Evolutionary conservation across 2,113 vertebrate genomes (phyloP).

Genomic region (Plecturocebus donacophilus): DNA sequence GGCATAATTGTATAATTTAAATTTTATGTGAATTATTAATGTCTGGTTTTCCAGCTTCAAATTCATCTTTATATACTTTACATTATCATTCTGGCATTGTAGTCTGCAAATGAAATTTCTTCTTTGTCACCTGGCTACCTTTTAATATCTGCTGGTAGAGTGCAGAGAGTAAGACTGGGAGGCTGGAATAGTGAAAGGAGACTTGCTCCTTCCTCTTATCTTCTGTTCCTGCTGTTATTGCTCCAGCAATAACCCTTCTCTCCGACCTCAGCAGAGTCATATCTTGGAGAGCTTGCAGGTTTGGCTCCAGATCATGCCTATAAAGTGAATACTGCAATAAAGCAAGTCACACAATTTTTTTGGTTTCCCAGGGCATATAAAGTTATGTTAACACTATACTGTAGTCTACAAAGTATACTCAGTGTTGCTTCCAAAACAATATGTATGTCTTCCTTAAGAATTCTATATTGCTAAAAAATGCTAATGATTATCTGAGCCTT

Average conservation of each 20-base stretch:
- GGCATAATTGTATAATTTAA: background rate
- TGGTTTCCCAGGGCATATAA: background rate
- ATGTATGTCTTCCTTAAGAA: background rate
- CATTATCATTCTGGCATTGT: background rate
- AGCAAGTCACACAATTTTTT: background rate
- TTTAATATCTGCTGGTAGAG: background rate
- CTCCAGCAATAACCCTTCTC: background rate
- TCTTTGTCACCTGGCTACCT: background rate
- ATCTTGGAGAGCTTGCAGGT: background rate
- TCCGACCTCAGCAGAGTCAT: background rate
- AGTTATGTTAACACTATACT: background rate
- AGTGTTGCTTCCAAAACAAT: background rate
- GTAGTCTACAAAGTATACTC: background rate
- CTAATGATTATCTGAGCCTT: background rate
- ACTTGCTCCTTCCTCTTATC: background rate
- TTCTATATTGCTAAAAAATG: background rate
- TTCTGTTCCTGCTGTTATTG: background rate
- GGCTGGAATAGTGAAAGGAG: rapidly evolving
- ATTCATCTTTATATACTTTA: background rate
- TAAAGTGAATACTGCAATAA: background rate
- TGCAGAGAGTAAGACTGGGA: background rate
- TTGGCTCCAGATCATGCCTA: background rate
- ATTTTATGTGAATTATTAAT: slow-evolving; percentile 13
- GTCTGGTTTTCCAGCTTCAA: background rate
- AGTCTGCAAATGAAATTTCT: background rate